Evolutionary conservation across 1,140 invertebrate genomes (phyloP), one percentile per base, ranked within the genome.

Genomic region (Venturia canescens): DNA sequence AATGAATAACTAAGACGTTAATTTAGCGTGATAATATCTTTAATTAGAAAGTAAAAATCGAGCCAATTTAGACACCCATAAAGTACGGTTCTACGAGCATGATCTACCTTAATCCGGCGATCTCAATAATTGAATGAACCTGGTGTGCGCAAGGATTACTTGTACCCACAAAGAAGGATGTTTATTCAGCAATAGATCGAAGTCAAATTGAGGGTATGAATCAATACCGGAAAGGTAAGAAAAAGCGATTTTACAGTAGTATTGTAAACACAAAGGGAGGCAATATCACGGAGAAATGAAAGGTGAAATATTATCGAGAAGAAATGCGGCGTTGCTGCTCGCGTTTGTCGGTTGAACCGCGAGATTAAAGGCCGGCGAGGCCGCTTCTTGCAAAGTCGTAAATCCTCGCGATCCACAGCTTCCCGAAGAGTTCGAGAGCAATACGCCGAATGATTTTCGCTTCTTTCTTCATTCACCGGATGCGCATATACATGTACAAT

Each of bases 321-420:
- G 76, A 48, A 72, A 79, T 78, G 66, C 26, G 72, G 29, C 38
- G 11, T 38, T 57, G 44, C 72, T 72, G 80, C 69, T 75, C n/a
- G 78, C 34, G 78, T 57, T 80, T 70, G 70, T 77, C 75, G 82
- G 72, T 67, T 79, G 48, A 79, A 66, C 69, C 53, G 82, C 71
- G 77, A 83, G 82, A 83, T 83, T 83, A 83, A 83, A 83, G 82
- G 82, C 82, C 74, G 77, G 69, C 23, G 69, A 34, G 38, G 31
- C 69, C 79, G 82, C 34, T 72, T 60, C 74, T 31, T n/a, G 53
- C 53, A 76, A 31, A 63, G 74, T 83, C 82, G 80, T 83, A 83
- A 83, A 83, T 83, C 74, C 80, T 83, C 69, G 60, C 78, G 80
- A 83, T 78, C 77, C 76, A 53, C 63, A 66, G 63, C 50, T 76